Evolutionary conservation across 2,113 vertebrate species (phyloP).

Genomic region (Eulemur rufifrons): DNA sequence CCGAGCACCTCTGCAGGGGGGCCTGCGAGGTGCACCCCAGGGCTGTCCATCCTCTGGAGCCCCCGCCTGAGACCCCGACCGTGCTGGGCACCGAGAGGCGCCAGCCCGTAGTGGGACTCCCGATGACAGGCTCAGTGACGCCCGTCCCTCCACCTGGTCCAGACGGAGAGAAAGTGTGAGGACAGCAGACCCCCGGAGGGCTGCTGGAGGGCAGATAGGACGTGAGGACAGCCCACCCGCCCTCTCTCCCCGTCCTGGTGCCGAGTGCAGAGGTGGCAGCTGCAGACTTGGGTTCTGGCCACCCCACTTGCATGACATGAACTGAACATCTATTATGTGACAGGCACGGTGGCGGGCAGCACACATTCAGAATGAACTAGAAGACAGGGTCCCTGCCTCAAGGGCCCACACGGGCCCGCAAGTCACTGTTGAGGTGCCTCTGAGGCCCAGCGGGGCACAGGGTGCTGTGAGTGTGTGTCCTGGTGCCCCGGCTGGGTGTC

Average conservation of each 20-base stretch:
- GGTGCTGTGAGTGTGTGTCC: background rate
- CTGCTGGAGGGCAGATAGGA: background rate
- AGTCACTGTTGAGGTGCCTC: fast-evolving
- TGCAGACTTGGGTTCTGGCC: background rate
- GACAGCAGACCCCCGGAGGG: background rate
- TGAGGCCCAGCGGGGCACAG: fast-evolving
- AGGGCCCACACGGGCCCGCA: fast-evolving
- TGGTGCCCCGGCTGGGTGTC: background rate
- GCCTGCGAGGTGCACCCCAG: background rate
- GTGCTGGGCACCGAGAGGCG: background rate
- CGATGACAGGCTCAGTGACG: fast-evolving
- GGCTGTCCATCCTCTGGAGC: too few relatives aligned
- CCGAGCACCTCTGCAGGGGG: background rate
- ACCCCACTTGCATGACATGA: too few relatives aligned
- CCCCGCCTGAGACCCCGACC: background rate
- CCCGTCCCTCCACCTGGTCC: background rate
- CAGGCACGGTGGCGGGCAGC: background rate
- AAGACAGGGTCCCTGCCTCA: background rate
- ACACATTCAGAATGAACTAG: background rate
- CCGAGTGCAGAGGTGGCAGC: background rate
- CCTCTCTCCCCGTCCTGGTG: background rate
- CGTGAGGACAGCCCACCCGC: background rate
- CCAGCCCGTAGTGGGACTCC: background rate
- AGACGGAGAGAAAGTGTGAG: background rate
- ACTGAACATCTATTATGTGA: background rate